Conservation (phyloP, 2,888 invertebrate genomes). For the Ceratothoa steindachneri region DNA sequence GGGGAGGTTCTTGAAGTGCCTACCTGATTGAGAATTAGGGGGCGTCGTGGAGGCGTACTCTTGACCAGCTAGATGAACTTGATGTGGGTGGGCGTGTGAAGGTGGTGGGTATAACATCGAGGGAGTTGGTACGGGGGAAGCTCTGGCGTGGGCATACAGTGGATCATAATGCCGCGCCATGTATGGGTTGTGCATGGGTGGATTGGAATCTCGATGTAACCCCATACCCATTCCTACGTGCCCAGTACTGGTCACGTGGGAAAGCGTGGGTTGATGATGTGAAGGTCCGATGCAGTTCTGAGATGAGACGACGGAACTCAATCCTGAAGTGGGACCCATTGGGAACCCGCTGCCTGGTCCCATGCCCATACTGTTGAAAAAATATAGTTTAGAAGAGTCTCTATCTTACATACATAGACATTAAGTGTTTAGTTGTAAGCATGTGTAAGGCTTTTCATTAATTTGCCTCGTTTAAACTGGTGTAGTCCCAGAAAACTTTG, state of each 20-base stretch:
- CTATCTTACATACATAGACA: too few species aligned
- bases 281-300: background rate
- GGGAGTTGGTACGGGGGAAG: constrained; percentile 31
- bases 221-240: constrained; percentile 19
- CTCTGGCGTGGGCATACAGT: constrained; percentile 34
- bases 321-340: background rate
- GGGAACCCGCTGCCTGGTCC: background rate
- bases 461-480: too few species aligned
- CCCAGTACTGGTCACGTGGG: background rate
- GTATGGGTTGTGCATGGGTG: constrained; percentile 36
- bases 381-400: too few species aligned
- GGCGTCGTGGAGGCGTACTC: constrained; percentile 40
- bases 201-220: background rate
- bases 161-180: constrained; percentile 37
- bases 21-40: constrained; percentile 39
- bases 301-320: background rate
- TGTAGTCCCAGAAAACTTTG: too few species aligned
- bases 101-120: constrained; percentile 38
- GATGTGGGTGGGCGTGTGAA: constrained; percentile 29
- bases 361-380: background rate
- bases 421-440: too few species aligned
- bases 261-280: background rate
- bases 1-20: too few species aligned
- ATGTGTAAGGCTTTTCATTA: too few species aligned
- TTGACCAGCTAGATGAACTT: background rate